Evolutionary conservation across 2,797 vertebrate species (phyloP), one percentile per base, ranked within the genome.

Genomic region (Kryptolebias ocellatus): DNA sequence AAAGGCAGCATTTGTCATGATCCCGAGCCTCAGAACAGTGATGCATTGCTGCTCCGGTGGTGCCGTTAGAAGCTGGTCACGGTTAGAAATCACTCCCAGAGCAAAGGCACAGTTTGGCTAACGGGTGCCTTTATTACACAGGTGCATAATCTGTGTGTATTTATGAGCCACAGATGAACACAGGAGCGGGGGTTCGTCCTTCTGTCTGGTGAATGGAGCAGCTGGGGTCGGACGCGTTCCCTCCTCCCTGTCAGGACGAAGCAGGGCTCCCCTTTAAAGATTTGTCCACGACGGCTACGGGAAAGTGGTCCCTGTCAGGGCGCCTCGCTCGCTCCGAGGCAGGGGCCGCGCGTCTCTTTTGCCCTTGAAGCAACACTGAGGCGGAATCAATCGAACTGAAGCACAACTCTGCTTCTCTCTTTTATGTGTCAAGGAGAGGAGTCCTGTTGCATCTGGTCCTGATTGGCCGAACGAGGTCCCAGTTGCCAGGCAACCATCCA

Each of bases 401-500:
- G 70, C 57, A 83, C 74, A 82, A 87, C 73, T 84, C 74, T 4
- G 56, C 60, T 70, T 77, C 80, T 61, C 73, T 79, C 76, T 80
- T 85, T 85, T 63, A 83, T 83, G 80, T 84, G 80, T 83, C 72
- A 75, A 83, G 83, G 84, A 78, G 76, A 83, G 68, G 83, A 83
- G 85, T 90, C 82, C 82, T 90, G 90, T 90, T 93, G 84, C 88
- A 89, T 87, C 84, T 49, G 51, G 79, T 59, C 76, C 80, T 78
- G 86, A 92, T 93, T 92, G 92, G 92, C 84, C 81, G 29, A 80
- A 79, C 81, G 74, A 85, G 87, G 86, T 83, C 85, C 87, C 88
- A 90, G 93, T 94, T 95, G 91, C 93, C 87, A 91, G 83, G 93
- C 92, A 94, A 94, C 93, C 83, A 75, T 88, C 86, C 90, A 89